Evolutionary conservation across 1,140 invertebrate genomes (phyloP), one percentile per base, ranked within the genome.

Genomic region (Meloidogyne floridensis): DNA sequence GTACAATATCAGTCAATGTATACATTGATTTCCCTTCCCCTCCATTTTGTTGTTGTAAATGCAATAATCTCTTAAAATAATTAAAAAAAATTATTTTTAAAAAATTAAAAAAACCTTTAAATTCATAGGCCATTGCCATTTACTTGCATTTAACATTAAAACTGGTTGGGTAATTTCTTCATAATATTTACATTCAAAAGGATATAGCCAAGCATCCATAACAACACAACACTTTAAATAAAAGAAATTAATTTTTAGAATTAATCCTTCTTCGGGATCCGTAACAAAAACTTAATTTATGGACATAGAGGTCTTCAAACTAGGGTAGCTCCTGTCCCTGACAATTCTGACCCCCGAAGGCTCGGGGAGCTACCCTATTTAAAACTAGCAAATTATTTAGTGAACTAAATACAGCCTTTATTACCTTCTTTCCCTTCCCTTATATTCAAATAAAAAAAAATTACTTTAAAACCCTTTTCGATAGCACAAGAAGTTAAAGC

Each of bases 151-250:
- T 9, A 94, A 89, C 87, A 93, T 92, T 0, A 94, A 82, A 11
- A 93, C 85, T 9, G 93, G 93, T 87, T 93, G 92, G 13, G 54
- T 51, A 75, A 86, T 32, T 42, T 73, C 20, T 56, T 10, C 18
- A 53, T 84, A 85, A 43, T 73, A 77, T 2, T 90, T 83, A 20
- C 91, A 86, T 80, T 93, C 91, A 15, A 94, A 87, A 0, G 93
- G 93, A 86, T 93, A 93, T 92, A 94, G 93, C 93, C 93, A 94
- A 1, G 92, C 92, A 89, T 94, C 93, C 53, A 94, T 82, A 42
- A 92, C 90, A 5, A 93, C 88, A 10, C 92, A 78, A 92, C 59
- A 90, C 87, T 84, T 93, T 93, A 84, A 80, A 69, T 20, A 75
- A 18, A 86, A 9, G 74, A 77, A 51, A 13, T 71, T 70, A 47